A percentile compares a stretch with the other conserved stretches of the same genome.
phyloP scores from a whole-genome alignment of 2,797 vertebrate genomes.

The Anas bernieri region DNA sequence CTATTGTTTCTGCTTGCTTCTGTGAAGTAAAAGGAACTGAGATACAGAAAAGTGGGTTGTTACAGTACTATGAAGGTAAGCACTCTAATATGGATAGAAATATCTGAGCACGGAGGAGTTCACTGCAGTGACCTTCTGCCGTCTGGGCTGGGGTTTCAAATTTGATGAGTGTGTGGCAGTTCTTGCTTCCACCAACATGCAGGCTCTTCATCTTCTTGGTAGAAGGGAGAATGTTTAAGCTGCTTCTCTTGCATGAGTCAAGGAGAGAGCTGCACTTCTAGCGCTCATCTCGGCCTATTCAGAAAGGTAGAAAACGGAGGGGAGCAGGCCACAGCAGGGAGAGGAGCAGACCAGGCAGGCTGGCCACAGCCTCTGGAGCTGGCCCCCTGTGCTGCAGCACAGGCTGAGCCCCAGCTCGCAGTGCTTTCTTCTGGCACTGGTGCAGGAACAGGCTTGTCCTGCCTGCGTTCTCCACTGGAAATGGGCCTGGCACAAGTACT shows the following conservation, averaged over 20 bases:
- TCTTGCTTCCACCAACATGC: neutral
- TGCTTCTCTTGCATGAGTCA: neutral
- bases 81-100: neutral
- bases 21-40: neutral
- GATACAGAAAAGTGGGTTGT: neutral
- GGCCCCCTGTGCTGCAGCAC: neutral
- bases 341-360: neutral
- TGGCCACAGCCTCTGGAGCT: rapidly evolving
- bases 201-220: slow-evolving; percentile 26
- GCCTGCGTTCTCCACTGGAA: neutral
- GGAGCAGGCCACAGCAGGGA: rapidly evolving
- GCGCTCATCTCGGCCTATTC: neutral
- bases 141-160: neutral
- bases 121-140: neutral
- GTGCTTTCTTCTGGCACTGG: neutral
- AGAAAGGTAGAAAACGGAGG: neutral
- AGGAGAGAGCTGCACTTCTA: neutral
- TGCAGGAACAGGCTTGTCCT: neutral
- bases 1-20: neutral
- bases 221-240: neutral
- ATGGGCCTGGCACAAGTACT: neutral
- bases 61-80: neutral
- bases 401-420: rapidly evolving
- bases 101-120: neutral
- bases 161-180: neutral